A percentile compares a stretch with the other conserved stretches of the same genome.
phyloP scores from a whole-genome alignment of 2,888 invertebrate species.

The Pelosia muscerda region DNA sequence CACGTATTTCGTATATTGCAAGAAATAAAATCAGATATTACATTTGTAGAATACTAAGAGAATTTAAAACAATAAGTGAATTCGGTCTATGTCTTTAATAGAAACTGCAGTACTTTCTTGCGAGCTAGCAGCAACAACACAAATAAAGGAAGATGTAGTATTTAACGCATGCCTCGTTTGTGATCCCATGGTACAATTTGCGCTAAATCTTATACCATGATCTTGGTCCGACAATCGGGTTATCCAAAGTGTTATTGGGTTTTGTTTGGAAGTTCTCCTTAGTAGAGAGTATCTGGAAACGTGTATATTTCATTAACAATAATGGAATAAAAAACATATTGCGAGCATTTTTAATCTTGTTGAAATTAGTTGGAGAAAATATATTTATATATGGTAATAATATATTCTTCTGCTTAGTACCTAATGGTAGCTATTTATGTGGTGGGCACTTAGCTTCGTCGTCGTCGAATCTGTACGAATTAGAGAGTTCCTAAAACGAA shows the following conservation, averaged over 20 bases:
- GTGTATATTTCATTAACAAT: not conserved
- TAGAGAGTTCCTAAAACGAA: not conserved
- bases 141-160: slow-evolving; percentile 2
- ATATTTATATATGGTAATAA: not conserved
- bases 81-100: not conserved
- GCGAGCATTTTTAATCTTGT: too few relatives aligned
- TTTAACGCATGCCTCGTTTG: slow-evolving; percentile 2
- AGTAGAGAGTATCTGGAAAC: not conserved
- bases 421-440: not conserved
- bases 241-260: not conserved
- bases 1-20: not conserved
- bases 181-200: not conserved
- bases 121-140: not conserved
- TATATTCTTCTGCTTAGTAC: not conserved
- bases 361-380: too few relatives aligned
- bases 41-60: not conserved
- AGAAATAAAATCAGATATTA: not conserved
- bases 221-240: not conserved
- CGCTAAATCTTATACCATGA: not conserved
- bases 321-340: too few relatives aligned
- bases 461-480: not conserved
- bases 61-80: slow-evolving; percentile 1
- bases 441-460: not conserved
- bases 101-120: not conserved
- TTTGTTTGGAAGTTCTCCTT: not conserved